phyloP scores from a whole-genome alignment of 1,140 invertebrate genomes.

The Drosophila nigrodunni region DNA sequence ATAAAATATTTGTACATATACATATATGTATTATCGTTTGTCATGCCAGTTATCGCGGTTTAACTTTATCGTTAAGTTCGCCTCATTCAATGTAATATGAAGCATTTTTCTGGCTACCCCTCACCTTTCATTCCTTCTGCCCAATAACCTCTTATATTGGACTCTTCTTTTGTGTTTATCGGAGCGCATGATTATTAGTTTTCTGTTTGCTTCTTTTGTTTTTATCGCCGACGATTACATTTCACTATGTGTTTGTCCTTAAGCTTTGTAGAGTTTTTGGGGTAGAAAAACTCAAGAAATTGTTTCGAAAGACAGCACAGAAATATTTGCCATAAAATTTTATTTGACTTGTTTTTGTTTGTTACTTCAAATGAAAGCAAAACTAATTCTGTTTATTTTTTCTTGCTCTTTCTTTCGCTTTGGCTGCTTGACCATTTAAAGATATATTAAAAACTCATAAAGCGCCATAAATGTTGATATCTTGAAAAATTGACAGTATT shows the following conservation, averaged over 20 bases:
- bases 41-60: constrained; percentile 78
- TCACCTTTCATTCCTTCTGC: background rate
- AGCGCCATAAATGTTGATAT: background rate
- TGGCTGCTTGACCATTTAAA: background rate
- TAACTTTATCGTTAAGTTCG: constrained; percentile 72
- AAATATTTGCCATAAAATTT: constrained; percentile 75
- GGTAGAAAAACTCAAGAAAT: constrained; percentile 1
- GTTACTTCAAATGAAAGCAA: constrained; percentile 62
- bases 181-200: constrained; percentile 76
- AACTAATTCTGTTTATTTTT: constrained; percentile 56
- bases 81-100: constrained; percentile 35
- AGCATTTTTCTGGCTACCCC: constrained; percentile 31
- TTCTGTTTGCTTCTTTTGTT: constrained; percentile 71
- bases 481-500: background rate
- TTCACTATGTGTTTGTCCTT: constrained; percentile 56
- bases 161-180: constrained; percentile 63
- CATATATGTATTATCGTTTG: constrained; percentile 69
- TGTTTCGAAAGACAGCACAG: constrained; percentile 9
- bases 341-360: constrained; percentile 63
- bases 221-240: constrained; percentile 74
- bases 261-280: constrained; percentile 9
- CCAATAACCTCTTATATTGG: constrained; percentile 9
- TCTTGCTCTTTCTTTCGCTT: background rate
- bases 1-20: background rate
- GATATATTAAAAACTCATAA: background rate